Evolutionary conservation across 2,797 vertebrate genomes (phyloP).

Genomic region (Phalanger gymnotis): DNA sequence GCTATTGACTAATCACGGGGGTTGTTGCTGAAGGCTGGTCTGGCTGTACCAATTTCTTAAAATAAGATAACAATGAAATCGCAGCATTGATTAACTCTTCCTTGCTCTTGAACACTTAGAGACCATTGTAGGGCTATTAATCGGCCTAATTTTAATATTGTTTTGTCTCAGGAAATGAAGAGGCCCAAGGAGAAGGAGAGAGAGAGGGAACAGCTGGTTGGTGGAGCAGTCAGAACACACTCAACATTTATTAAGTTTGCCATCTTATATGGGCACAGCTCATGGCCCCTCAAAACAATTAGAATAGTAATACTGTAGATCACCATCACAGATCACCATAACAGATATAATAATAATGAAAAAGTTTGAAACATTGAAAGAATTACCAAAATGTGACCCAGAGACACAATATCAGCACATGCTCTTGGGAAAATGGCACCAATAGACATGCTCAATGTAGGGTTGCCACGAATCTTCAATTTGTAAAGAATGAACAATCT

Average conservation of each 20-base stretch:
- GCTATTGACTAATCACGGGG: neutral
- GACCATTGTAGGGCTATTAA: neutral
- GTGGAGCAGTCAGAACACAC: neutral
- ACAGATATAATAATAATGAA: neutral
- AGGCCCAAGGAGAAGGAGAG: neutral
- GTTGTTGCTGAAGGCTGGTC: neutral
- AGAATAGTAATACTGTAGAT: neutral
- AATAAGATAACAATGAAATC: neutral
- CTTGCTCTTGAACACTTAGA: neutral
- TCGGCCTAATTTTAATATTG: neutral
- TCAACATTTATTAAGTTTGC: neutral
- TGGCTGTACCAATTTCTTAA: neutral
- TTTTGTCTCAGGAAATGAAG: neutral
- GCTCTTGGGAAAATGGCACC: neutral
- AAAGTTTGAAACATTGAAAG: neutral
- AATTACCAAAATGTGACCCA: neutral
- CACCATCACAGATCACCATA: neutral
- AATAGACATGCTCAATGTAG: neutral
- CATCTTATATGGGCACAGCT: neutral
- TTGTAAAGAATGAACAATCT: neutral
- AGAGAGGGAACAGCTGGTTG: neutral
- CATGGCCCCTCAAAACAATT: neutral
- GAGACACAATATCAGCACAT: neutral
- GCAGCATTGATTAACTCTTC: neutral
- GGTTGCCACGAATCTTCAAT: neutral